Percentiles rank a stretch among this genome's conserved stretches.
phyloP scores from a whole-genome alignment of 2,888 invertebrate genomes.

The Brachyopa scutellaris region DNA sequence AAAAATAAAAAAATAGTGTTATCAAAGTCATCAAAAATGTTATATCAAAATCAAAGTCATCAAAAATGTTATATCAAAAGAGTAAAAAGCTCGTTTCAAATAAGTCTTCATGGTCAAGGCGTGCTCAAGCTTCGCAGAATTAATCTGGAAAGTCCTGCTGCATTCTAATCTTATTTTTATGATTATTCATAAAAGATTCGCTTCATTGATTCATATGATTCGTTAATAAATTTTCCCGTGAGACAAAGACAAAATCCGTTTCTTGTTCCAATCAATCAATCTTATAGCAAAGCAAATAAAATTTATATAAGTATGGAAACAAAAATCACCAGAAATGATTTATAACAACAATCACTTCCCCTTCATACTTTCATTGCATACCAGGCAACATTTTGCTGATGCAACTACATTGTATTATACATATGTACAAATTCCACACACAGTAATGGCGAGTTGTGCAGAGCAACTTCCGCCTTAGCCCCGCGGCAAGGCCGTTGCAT shows the following conservation, averaged over 20 bases:
- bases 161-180: no score
- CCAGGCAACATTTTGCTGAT: background rate
- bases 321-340: slow-evolving; percentile 31
- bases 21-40: no score
- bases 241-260: no score
- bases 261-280: slow-evolving; percentile 64
- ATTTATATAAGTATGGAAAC: slow-evolving; percentile 35
- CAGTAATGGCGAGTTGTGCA: slow-evolving; percentile 1
- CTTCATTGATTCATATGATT: no score
- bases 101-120: no score
- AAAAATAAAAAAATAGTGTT: slow-evolving; percentile 79
- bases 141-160: no score
- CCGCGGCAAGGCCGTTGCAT: slow-evolving; percentile 56
- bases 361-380: slow-evolving; percentile 27
- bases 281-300: slow-evolving; percentile 49
- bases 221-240: no score
- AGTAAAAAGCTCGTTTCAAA: no score
- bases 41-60: no score
- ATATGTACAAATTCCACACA: slow-evolving; percentile 33
- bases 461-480: slow-evolving; percentile 15
- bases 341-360: slow-evolving; percentile 51
- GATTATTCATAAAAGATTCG: no score
- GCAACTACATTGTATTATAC: slow-evolving; percentile 20
- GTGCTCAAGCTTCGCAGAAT: no score
- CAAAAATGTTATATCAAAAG: no score